Evolutionary conservation across 2,888 invertebrate species (phyloP).

Genomic region (Tupiocoris notatus): DNA sequence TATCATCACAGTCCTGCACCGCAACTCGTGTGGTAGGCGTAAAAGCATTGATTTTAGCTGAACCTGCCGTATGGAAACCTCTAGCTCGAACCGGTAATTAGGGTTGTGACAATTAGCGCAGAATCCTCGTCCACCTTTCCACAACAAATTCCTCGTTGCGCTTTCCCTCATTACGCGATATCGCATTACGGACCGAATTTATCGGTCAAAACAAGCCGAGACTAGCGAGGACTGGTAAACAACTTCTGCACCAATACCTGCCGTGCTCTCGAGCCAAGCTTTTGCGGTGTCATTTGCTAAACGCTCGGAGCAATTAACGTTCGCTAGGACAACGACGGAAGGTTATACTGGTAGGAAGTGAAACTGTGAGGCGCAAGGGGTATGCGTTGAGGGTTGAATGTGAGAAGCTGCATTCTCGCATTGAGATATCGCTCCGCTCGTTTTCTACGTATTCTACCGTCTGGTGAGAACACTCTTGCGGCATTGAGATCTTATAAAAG

Average conservation of each 20-base stretch:
- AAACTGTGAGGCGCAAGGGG: neutral
- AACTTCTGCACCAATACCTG: neutral
- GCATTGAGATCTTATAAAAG: too few species aligned
- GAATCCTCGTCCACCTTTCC: neutral
- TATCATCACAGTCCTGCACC: neutral
- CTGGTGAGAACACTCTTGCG: too few species aligned
- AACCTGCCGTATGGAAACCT: neutral
- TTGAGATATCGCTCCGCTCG: slow-evolving; percentile 33
- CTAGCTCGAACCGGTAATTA: neutral
- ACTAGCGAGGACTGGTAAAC: neutral
- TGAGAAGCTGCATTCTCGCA: slow-evolving; percentile 9
- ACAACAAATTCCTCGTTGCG: neutral
- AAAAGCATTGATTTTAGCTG: neutral
- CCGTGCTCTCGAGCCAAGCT: neutral
- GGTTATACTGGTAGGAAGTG: neutral
- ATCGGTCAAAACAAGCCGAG: neutral
- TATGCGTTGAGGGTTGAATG: slow-evolving; percentile 1
- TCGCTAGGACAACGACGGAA: neutral
- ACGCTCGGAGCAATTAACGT: slow-evolving; percentile 32
- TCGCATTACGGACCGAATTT: neutral
- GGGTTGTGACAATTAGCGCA: neutral
- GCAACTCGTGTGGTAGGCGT: neutral
- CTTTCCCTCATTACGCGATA: neutral
- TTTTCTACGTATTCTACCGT: too few species aligned
- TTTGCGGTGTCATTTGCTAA: slow-evolving; percentile 38